Conservation (phyloP, 2,113 vertebrate genomes). For the Cheilinus undulatus region DNA sequence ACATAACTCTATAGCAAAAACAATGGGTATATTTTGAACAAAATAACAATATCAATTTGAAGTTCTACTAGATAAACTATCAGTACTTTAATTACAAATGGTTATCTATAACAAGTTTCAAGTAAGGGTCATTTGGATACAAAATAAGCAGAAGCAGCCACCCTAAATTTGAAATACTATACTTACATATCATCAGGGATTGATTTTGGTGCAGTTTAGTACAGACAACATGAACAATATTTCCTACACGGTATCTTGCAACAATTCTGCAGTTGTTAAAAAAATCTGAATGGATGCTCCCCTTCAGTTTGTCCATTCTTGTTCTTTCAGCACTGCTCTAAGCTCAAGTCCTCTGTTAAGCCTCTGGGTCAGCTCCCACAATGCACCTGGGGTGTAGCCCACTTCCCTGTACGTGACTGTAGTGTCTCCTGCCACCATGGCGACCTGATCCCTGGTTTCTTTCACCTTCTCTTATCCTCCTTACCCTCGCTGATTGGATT, state of each 20-base stretch:
- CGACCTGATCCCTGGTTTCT: slow-evolving; percentile 25
- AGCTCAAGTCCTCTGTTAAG: slow-evolving; percentile 34
- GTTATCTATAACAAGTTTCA: no score
- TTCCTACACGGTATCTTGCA: no score
- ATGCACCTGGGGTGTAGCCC: slow-evolving; percentile 24
- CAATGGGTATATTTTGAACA: no score
- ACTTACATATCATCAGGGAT: no score
- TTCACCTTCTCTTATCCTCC: slow-evolving; percentile 41
- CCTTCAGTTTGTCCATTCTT: slow-evolving; percentile 15
- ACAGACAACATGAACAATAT: not conserved
- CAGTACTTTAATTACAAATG: no score
- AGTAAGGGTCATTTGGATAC: no score
- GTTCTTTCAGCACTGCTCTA: slow-evolving; percentile 2
- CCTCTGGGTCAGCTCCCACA: slow-evolving; percentile 57
- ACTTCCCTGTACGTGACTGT: slow-evolving; percentile 18
- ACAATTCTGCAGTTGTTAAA: not conserved
- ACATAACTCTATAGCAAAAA: no score
- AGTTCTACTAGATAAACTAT: no score
- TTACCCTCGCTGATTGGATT: slow-evolving; percentile 64
- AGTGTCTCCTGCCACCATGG: slow-evolving; percentile 19
- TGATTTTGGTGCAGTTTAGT: no score
- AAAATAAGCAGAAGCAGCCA: no score
- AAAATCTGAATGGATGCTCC: slow-evolving; percentile 28
- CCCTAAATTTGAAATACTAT: no score
- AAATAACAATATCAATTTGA: no score